Evolutionary conservation across 2,113 vertebrate genomes (phyloP), one percentile per base, ranked within the genome.

Genomic region (Herpailurus yagouaroundi): DNA sequence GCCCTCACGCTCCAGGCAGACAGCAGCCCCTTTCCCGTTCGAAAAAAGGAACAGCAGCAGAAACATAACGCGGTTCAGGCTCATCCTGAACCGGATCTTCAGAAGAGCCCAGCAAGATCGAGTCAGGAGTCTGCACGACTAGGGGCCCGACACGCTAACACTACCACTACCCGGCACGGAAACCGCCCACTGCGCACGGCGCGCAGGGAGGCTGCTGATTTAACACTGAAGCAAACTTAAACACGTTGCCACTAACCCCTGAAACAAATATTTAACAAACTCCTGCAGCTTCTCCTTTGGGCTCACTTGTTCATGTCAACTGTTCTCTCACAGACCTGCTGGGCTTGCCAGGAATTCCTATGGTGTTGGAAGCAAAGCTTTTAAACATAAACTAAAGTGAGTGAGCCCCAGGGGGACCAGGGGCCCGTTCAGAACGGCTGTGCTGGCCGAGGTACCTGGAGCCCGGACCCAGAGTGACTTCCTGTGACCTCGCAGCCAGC

Each of bases 111-210:
- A 31, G 74, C 13, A 5, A 77, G 92, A 89, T 11, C 1, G 8
- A 55, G 55, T 33, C 45, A 52, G 41, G 21, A 77, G 33, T 14
- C 63, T 7, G 80, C 48, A 79, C 25, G 57, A 63, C 16, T 6
- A 15, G 25, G 74, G 83, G 74, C 79, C 55, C 5, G 11, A 33
- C 6, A 25, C 83, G 21, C 84, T 21, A 13, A 57, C 0, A 15
- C 41, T 23, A 45, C 45, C 45, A 45, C 45, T 9, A 9, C 7
- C 45, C 23, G 2, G 48, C 15, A 36, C 5, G 21, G 23, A 63
- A 64, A 80, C 25, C n/a, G 41, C 19, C 25, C 4, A 2, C 16
- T 1, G 1, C 0, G 13, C 50, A n/a, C 9, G 1, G 68, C 52
- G 27, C 82, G 45, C n/a, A 55, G 23, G 25, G 41, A 63, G 13